phyloP scores from a whole-genome alignment of 2,113 vertebrate genomes.

The Aphyosemion australe region DNA sequence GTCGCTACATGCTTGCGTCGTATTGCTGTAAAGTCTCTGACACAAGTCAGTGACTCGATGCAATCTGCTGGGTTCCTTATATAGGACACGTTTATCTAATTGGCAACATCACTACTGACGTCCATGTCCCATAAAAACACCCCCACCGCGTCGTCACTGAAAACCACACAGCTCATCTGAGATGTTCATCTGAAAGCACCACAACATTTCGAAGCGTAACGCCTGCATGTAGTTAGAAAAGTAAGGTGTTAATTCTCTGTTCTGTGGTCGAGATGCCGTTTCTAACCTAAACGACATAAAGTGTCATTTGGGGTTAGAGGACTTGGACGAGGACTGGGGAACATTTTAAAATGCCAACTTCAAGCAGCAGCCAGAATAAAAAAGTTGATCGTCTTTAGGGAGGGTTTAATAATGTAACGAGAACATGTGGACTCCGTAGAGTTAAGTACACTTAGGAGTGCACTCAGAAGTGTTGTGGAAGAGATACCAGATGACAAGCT shows the following conservation, averaged over 20 bases:
- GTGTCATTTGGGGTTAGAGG: slow-evolving; percentile 51
- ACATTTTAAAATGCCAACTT: slow-evolving; percentile 55
- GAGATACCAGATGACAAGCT: slow-evolving; percentile 58
- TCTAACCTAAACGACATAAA: slow-evolving; percentile 64
- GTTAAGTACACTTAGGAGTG: slow-evolving; percentile 72
- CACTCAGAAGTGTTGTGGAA: slow-evolving; percentile 69
- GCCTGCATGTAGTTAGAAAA: slow-evolving; percentile 23
- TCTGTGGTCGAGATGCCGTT: slow-evolving; percentile 32
- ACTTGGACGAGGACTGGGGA: slow-evolving; percentile 37
- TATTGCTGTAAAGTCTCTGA: no score
- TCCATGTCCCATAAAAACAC: slow-evolving; percentile 44
- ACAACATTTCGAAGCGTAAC: slow-evolving; percentile 40
- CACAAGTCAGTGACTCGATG: no score
- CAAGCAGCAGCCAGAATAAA: slow-evolving; percentile 43
- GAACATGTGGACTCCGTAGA: slow-evolving; percentile 63
- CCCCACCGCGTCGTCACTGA: not conserved
- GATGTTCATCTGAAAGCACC: slow-evolving; percentile 15
- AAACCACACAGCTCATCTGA: not conserved
- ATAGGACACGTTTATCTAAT: no score
- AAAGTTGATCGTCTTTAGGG: slow-evolving; percentile 68
- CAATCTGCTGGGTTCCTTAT: no score
- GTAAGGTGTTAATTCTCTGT: slow-evolving; percentile 51
- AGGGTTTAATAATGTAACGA: slow-evolving; percentile 73
- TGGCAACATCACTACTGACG: slow-evolving; percentile 62
- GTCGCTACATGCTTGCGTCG: no score